These are phyloP conservation scores for Henricia sp. DNA, from an alignment of 53 echinoderm and acorn worm species.

Conservation along the genomic window DNA sequence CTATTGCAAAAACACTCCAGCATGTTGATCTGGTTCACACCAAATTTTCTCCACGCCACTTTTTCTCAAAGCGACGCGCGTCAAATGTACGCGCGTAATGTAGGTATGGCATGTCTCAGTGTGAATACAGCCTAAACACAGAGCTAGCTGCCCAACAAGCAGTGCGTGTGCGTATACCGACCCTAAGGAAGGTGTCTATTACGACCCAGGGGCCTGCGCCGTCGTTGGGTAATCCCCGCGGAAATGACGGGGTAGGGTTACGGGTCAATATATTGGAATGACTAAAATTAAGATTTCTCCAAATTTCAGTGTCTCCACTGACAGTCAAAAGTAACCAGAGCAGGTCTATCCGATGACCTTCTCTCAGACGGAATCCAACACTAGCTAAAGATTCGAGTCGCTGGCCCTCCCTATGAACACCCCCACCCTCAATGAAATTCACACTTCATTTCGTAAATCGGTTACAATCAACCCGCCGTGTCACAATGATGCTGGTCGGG, in stretches of 20 bases:
- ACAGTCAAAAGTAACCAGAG: slow-evolving; percentile 35
- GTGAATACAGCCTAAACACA: no score
- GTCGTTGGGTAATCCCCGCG: slow-evolving; percentile 50
- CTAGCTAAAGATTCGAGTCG: no score
- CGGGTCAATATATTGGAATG: slow-evolving; percentile 59
- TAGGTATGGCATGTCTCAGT: no score
- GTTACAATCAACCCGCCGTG: slow-evolving; percentile 29
- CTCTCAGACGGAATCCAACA: background rate
- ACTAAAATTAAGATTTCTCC: slow-evolving; percentile 42
- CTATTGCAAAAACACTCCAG: no score
- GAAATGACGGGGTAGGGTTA: slow-evolving; percentile 36
- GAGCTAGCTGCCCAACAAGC: no score
- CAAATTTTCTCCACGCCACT: no score
- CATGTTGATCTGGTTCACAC: no score
- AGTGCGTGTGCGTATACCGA: slow-evolving; percentile 27
- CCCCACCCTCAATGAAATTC: slow-evolving; percentile 31
- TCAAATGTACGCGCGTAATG: no score
- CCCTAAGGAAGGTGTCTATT: slow-evolving; percentile 46
- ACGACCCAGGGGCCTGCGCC: slow-evolving; percentile 35
- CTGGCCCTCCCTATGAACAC: no score
- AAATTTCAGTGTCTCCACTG: slow-evolving; percentile 8
- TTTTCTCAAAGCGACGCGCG: no score
- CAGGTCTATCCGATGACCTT: slow-evolving; percentile 39
- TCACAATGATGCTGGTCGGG: slow-evolving; percentile 32
- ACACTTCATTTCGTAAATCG: slow-evolving; percentile 46